Evolutionary conservation across 2,797 vertebrate species (phyloP), one percentile per base, ranked within the genome.

Genomic region (Parauchenoglanis punctatus): DNA sequence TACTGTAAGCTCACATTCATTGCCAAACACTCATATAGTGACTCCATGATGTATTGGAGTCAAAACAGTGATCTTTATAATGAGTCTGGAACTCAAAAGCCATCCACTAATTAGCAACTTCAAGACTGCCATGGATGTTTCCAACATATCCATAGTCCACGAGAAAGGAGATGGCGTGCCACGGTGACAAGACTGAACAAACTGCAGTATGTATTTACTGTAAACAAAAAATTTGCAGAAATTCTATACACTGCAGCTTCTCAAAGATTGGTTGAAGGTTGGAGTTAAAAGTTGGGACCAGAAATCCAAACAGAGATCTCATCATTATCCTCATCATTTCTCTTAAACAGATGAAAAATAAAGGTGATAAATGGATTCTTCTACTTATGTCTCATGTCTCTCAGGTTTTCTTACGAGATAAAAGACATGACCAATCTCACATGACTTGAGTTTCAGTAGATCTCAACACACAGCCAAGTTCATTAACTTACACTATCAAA

Each of bases 171-270:
- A 52, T 46, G 44, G 67, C 20, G n/a, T 35, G 11, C 67, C 35
- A 72, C 8, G 11, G 44, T 58, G 80, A 75, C 65, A 59, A 82
- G 80, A 87, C 78, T 83, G 31, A 83, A 85, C 88, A 87, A 91
- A 78, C 56, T 89, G 77, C 86, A 28, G 15, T 59, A 40, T 58
- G 54, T 88, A 85, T 87, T 88, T 88, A 86, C n/a, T 81, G 10
- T 88, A 88, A 91, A 89, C 76, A 63, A 86, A 56, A 49, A 86
- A 76, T 8, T 13, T n/a, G 80, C 52, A 56, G 70, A 58, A 77
- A 15, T n/a, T 83, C 84, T 59, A 75, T 86, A 85, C 91, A 90
- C n/a, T 84, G 49, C 87, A 81, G 84, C 49, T 88, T 15, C 85
- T 81, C 83, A 78, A 12, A 70, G 77, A 87, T 54, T n/a, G 59